Evolutionary conservation across 2,113 vertebrate species (phyloP), one percentile per base, ranked within the genome.

Genomic region (Scalopus aquaticus): DNA sequence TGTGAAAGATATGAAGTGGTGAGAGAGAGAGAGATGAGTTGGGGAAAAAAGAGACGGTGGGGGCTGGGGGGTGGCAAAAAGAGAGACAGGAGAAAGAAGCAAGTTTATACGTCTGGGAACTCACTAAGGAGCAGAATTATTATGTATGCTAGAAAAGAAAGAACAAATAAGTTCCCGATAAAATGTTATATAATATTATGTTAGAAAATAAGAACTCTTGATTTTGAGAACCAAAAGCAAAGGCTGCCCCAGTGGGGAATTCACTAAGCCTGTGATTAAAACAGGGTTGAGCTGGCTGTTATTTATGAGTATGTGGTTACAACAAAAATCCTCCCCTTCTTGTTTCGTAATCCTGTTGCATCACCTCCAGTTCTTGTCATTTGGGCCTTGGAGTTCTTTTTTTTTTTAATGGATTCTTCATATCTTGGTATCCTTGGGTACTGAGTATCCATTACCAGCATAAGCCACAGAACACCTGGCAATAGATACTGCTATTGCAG

Each of bases 241-340:
- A 69, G 56, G 13, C 69, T 88, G 15, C 12, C 12, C 19, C 58
- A 76, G 5, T 77, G 73, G 4, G 26, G 17, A 42, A 93, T 44
- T 95, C 32, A 95, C 64, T 37, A 79, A 58, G 42, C 37, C 77
- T 92, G 73, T 87, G 56, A 85, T 84, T 37, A 93, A 91, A 90
- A 90, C 74, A 28, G 37, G 84, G 91, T 42, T 92, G 74, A 82
- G 74, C 86, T 80, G 49, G 17, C 37, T 96, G 90, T 96, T 95
- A 51, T 88, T 95, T 76, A 5, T 11, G 26, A 62, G 26, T 69
- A 54, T 93, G 81, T 56, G 78, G 92, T 95, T 97, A 97, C 93
- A 94, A 77, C 92, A 90, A 5, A 96, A 90, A 70, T 39, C 35
- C 46, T 94, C 32, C 42, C 62, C 90, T 54, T n/a, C 15, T 4